Evolutionary conservation across 2,113 vertebrate species (phyloP).

Genomic region (Entelurus aequoreus): DNA sequence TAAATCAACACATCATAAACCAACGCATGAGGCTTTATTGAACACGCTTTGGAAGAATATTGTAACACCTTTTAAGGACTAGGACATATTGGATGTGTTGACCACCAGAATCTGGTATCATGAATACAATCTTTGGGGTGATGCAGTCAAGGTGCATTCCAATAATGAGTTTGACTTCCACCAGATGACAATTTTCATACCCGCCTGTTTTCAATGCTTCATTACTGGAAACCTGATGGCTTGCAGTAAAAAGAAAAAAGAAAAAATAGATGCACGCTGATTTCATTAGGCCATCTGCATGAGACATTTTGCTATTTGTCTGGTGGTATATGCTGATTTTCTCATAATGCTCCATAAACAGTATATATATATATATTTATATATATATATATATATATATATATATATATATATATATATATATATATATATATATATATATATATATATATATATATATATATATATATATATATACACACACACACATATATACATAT

Average conservation of each 20-base stretch:
- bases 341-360: conserved; percentile 33
- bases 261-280: conserved; percentile 64
- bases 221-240: conserved; percentile 54
- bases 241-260: conserved; percentile 49
- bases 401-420: too few relatives aligned
- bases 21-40: conserved; percentile 72
- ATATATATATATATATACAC: too few relatives aligned
- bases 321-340: conserved; percentile 38
- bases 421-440: too few relatives aligned
- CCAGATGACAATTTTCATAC: conserved; percentile 58
- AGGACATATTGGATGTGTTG: conserved; percentile 66
- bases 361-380: not conserved
- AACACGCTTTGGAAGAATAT: conserved; percentile 69
- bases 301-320: conserved; percentile 47
- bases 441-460: too few relatives aligned
- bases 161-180: conserved; percentile 15
- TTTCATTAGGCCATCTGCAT: conserved; percentile 76
- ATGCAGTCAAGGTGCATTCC: conserved; percentile 24
- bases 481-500: too few relatives aligned
- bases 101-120: conserved; percentile 63
- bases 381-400: too few relatives aligned
- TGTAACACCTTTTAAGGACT: conserved; percentile 64
- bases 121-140: conserved; percentile 59
- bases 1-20: conserved; percentile 76
- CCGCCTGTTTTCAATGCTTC: conserved; percentile 43